Conservation (phyloP, 2,797 vertebrate species). For the Tadarida brasiliensis region DNA sequence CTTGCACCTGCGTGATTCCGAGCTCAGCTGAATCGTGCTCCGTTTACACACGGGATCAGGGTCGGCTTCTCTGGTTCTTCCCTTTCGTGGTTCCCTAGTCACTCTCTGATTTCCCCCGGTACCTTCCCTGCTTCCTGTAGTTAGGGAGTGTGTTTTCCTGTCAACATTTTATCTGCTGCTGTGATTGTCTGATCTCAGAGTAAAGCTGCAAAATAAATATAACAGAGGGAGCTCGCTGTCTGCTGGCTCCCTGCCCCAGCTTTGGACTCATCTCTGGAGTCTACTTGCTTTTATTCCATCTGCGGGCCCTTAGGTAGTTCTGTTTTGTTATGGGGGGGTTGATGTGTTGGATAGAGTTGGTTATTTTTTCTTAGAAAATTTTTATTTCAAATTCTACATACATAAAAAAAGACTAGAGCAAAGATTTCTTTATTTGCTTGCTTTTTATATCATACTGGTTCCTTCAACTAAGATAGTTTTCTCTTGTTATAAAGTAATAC, state of each 20-base stretch:
- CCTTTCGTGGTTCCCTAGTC: not conserved
- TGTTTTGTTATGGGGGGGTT: not conserved
- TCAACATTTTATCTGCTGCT: not conserved
- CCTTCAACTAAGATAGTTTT: slow-evolving; percentile 27
- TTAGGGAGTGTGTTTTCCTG: not conserved
- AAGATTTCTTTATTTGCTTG: not conserved
- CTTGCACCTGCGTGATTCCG: not conserved
- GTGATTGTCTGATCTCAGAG: not conserved
- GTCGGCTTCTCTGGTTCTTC: not conserved
- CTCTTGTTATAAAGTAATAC: slow-evolving; percentile 26
- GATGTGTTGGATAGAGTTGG: not conserved
- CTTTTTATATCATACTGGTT: slow-evolving; percentile 17
- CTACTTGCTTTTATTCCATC: not conserved
- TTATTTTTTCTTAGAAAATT: not conserved
- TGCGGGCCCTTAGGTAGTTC: not conserved
- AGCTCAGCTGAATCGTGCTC: not conserved
- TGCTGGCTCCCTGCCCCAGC: not conserved
- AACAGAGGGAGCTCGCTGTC: not conserved
- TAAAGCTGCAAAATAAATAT: not conserved
- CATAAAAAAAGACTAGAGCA: not conserved
- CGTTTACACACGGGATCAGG: not conserved
- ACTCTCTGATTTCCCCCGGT: not conserved
- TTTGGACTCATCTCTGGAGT: not conserved
- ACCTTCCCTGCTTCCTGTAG: not conserved
- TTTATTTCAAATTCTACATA: slow-evolving; percentile 42